Evolutionary conservation across 35 echinoderm and acorn worm species (phyloP), one percentile per base, ranked within the genome.

Genomic region (Apostichopus parvimensis): DNA sequence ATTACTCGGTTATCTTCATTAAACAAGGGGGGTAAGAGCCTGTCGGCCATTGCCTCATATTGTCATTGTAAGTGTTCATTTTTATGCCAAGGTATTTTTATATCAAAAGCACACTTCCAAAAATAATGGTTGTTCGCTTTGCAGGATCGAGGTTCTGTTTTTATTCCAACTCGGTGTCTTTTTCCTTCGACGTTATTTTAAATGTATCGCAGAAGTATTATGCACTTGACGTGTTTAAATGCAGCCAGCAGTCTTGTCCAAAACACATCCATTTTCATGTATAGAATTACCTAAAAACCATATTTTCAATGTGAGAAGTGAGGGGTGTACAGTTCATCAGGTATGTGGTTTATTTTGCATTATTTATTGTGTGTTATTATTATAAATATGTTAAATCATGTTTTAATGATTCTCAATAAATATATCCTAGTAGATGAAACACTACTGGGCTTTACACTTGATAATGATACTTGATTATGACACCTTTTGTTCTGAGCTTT

Each of bases 171-270:
- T 45, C 34, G 34, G 34, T 45, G 34, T 68, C 18, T 68, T 68
- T 68, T 9, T 18, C 64, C 64, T 68, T 68, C 64, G 11, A 11
- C 18, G 11, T 68, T 68, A 18, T 11, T 68, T 18, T 68, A 18
- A 68, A 68, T 68, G 11, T 18, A 68, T 68, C 11, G 64, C 11
- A 68, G 64, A 18, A 68, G 64, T 68, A 68, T 68, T 68, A 68
- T 68, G 24, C 53, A 54, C 78, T 80, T 22, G 14, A 80, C 24
- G 15, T 22, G 53, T 80, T 80, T 80, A 80, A 80, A 80, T 80
- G 78, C 24, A 80, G 78, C 24, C 78, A 80, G 22, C 34, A 80
- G 22, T 34, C 53, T 80, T 80, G 78, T 80, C 24, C 78, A 80
- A 80, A 45, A 45, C 34, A 45, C 34, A 45, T 45, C 34, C 34